Conservation (phyloP, 2,113 vertebrate genomes). For the Nestor notabilis region DNA sequence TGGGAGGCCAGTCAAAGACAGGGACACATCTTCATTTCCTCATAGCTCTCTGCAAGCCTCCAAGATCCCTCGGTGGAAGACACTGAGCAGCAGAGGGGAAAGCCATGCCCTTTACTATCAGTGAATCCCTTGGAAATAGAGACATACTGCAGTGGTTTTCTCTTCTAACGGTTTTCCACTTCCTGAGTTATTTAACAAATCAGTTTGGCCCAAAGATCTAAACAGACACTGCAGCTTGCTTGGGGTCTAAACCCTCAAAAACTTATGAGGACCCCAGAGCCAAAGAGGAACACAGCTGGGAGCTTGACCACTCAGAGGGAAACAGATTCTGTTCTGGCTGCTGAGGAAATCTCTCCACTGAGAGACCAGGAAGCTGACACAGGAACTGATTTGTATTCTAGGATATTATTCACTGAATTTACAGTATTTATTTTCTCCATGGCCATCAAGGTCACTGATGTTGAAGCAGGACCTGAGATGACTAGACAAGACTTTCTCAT, state of each 20-base stretch:
- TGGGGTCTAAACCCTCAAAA: background rate
- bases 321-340: background rate
- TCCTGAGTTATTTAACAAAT: background rate
- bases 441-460: background rate
- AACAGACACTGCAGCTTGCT: background rate
- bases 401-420: background rate
- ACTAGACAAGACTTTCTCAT: background rate
- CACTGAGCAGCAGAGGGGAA: background rate
- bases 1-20: background rate
- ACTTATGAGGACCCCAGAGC: background rate
- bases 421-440: background rate
- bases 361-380: background rate
- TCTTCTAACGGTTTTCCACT: background rate
- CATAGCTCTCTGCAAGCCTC: background rate
- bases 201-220: background rate
- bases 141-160: background rate
- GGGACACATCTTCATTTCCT: background rate
- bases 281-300: background rate
- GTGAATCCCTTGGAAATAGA: background rate
- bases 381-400: background rate
- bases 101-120: background rate
- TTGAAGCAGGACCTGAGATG: background rate
- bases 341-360: background rate
- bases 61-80: background rate
- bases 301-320: background rate